Percentiles rank a stretch among this genome's conserved stretches.
Evolutionary conservation across 2,113 vertebrate genomes (phyloP).

Genomic region (Dendrocopos noguchii): DNA sequence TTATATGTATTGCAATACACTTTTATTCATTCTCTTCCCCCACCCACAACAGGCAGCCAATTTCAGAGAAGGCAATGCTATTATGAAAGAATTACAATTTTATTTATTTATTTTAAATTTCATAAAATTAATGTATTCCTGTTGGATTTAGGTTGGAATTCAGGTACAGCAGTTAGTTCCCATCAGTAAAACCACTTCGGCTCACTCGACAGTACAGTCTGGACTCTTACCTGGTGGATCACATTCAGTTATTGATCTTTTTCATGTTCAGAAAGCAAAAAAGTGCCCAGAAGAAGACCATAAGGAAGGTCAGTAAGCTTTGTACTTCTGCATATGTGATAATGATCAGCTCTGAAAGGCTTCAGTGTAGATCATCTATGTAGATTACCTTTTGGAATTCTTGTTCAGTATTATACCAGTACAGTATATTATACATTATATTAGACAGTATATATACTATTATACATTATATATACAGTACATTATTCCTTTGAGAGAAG

Average conservation of each 20-base stretch:
- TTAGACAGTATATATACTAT: no score
- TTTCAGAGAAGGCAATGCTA: not conserved
- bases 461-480: no score
- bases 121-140: not conserved
- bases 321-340: not conserved
- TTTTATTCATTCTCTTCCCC: not conserved
- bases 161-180: conserved; percentile 90
- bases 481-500: not conserved
- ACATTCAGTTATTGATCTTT: conserved; percentile 87
- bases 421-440: no score
- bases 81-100: not conserved
- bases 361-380: not conserved
- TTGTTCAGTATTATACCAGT: not conserved
- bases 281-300: conserved; percentile 70
- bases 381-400: not conserved
- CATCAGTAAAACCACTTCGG: conserved; percentile 53
- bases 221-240: conserved; percentile 68
- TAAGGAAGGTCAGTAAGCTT: conserved; percentile 74
- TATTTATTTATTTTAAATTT: not conserved
- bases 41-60: not conserved
- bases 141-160: conserved; percentile 84
- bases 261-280: conserved; percentile 77
- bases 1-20: not conserved
- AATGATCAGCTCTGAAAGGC: not conserved
- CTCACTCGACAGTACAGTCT: conserved; percentile 52